A percentile compares a stretch with the other conserved stretches of the same genome.
Conservation (phyloP, 2,797 vertebrate species). For the Ctenopoma kingsleyae region DNA sequence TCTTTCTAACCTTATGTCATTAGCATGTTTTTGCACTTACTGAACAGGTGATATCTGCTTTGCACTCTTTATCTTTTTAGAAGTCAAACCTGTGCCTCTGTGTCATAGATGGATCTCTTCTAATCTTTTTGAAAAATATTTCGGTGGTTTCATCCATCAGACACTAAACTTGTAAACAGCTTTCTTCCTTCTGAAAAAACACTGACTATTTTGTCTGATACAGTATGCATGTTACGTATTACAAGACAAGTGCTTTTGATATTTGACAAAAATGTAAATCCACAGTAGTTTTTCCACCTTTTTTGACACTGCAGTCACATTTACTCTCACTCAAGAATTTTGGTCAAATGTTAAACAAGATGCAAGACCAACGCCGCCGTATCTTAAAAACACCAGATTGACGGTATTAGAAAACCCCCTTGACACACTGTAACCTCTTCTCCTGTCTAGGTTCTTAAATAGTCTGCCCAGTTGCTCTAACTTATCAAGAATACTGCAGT, state of each 20-base stretch:
- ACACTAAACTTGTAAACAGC: not conserved
- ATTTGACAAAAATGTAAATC: not conserved
- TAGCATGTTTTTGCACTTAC: not conserved
- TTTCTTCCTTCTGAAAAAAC: not conserved
- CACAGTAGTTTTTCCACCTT: not conserved
- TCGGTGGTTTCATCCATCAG: not conserved
- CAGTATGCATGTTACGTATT: not conserved
- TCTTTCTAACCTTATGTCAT: not conserved
- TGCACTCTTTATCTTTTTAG: not conserved
- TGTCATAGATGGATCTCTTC: not conserved
- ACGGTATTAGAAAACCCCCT: conserved; percentile 9
- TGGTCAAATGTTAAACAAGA: not conserved
- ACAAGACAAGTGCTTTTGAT: not conserved
- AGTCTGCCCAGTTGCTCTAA: conserved; percentile 6
- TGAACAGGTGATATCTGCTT: not conserved
- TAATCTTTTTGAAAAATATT: not conserved
- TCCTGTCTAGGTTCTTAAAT: conserved; percentile 27
- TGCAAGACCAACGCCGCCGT: not conserved
- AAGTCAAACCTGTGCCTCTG: not conserved
- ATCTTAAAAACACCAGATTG: not conserved
- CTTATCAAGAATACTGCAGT: conserved; percentile 32
- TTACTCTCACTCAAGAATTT: not conserved
- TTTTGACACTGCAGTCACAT: not conserved
- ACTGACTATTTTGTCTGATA: not conserved
- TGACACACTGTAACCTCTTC: conserved; percentile 15